These are phyloP conservation scores for Cyrtorhinus lividipennis DNA, from an alignment of 1,140 invertebrate species.

Conservation along the genomic window DNA sequence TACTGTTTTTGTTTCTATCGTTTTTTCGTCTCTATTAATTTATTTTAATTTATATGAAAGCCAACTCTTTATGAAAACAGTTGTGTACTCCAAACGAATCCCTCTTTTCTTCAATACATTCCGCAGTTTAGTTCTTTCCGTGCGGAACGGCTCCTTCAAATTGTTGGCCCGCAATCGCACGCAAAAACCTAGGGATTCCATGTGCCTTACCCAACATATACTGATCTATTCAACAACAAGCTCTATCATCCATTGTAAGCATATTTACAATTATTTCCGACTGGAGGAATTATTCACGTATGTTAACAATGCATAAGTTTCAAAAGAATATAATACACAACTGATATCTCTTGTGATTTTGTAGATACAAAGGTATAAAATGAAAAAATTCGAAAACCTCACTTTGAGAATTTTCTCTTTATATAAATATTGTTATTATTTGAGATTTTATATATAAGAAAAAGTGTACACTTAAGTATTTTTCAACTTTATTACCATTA, in stretches of 20 bases:
- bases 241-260: too few species aligned
- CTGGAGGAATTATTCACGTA: background rate
- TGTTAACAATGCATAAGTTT: background rate
- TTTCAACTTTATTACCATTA: slow-evolving; percentile 23
- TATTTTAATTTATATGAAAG: slow-evolving; percentile 11
- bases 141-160: too few species aligned
- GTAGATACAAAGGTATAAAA: slow-evolving; percentile 9
- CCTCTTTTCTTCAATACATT: background rate
- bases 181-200: background rate
- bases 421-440: slow-evolving; percentile 22
- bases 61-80: background rate
- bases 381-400: slow-evolving; percentile 8
- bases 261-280: background rate
- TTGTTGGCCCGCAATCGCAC: too few species aligned
- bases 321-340: background rate
- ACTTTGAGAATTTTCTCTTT: slow-evolving; percentile 10
- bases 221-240: too few species aligned
- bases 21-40: slow-evolving; percentile 11
- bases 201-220: slow-evolving; percentile 7
- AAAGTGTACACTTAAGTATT: slow-evolving; percentile 21
- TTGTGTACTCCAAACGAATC: background rate
- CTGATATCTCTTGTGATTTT: slow-evolving; percentile 13
- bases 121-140: background rate
- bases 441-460: slow-evolving; percentile 23
- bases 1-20: slow-evolving; percentile 14